Conservation (phyloP, 2,888 invertebrate species). For the Sminthurinus aureus region DNA sequence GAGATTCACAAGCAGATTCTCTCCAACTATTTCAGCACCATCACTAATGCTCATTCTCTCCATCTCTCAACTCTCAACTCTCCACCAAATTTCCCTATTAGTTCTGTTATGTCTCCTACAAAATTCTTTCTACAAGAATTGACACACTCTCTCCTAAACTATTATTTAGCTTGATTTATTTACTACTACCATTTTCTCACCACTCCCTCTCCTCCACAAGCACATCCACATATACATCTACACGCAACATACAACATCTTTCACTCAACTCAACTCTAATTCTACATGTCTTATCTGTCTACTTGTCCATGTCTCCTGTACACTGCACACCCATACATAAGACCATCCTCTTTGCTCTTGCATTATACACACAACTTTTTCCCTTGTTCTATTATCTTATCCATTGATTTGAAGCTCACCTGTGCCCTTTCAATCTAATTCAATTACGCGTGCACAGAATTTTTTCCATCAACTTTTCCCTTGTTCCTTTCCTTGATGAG, state of each 20-base stretch:
- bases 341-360: not conserved
- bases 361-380: not conserved
- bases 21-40: slow-evolving; percentile 25
- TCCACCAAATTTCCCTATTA: slow-evolving; percentile 6
- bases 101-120: slow-evolving; percentile 1
- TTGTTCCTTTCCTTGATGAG: too few species aligned
- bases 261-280: not conserved
- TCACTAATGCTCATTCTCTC: slow-evolving; percentile 45
- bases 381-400: not conserved
- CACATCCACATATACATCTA: too few species aligned
- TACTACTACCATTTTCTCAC: not conserved
- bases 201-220: not conserved
- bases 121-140: slow-evolving; percentile 1
- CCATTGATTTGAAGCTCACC: not conserved
- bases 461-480: not conserved
- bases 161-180: slow-evolving; percentile 19
- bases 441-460: not conserved
- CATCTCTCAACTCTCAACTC: slow-evolving; percentile 17
- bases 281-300: not conserved
- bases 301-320: too few species aligned
- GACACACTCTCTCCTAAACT: slow-evolving; percentile 14
- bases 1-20: slow-evolving; percentile 41
- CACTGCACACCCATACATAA: too few species aligned
- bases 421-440: not conserved
- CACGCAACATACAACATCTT: not conserved